Conservation (phyloP, 2,797 vertebrate species). For the Sandelia bainsii region DNA sequence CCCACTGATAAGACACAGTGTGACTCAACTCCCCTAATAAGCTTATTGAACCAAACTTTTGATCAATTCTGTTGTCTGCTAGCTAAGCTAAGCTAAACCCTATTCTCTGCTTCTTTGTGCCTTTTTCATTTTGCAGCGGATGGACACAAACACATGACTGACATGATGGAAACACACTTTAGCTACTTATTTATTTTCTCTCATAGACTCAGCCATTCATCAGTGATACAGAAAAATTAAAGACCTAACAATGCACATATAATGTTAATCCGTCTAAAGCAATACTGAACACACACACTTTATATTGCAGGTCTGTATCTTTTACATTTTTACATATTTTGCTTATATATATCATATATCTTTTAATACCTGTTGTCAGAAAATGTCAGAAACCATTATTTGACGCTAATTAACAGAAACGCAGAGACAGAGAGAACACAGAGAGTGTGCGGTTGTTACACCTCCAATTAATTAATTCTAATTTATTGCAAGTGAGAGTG, state of each 20-base stretch:
- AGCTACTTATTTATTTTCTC: conserved; percentile 9
- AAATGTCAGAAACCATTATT: too few species aligned
- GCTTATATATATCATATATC: too few species aligned
- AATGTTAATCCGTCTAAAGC: background rate
- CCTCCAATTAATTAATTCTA: background rate
- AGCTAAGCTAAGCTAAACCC: conserved; percentile 35
- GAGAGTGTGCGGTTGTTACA: background rate
- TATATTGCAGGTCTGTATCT: background rate
- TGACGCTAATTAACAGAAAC: background rate
- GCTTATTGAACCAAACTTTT: conserved; percentile 56
- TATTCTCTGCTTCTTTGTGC: conserved; percentile 7
- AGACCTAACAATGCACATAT: background rate
- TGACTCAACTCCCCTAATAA: conserved; percentile 52
- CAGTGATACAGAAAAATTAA: background rate
- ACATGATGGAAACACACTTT: background rate
- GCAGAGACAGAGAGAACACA: background rate
- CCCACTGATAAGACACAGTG: conserved; percentile 53
- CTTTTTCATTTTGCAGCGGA: conserved; percentile 5
- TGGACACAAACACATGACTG: background rate
- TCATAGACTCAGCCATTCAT: background rate
- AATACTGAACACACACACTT: background rate
- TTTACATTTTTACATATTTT: background rate
- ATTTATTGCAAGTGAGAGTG: background rate
- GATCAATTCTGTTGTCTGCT: conserved; percentile 55
- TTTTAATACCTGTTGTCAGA: too few species aligned